phyloP scores from a whole-genome alignment of 1,140 invertebrate species.

The Zophobas atratus region DNA sequence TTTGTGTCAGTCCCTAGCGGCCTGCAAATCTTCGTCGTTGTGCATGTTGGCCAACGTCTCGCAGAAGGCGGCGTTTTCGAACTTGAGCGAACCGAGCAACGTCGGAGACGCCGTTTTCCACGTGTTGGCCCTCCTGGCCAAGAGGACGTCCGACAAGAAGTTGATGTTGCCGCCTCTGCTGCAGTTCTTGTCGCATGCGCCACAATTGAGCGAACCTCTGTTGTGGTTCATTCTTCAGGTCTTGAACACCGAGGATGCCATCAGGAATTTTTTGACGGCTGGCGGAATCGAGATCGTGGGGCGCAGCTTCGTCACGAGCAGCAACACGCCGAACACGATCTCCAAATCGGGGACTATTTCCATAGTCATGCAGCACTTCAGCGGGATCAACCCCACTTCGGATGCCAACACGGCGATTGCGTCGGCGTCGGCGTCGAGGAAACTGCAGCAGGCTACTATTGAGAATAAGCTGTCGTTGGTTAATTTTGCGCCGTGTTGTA shows the following conservation, averaged over 20 bases:
- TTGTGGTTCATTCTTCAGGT: constrained; percentile 83
- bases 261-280: constrained; percentile 77
- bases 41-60: constrained; percentile 71
- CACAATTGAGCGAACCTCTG: constrained; percentile 82
- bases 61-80: constrained; percentile 63
- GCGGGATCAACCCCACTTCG: constrained; percentile 68
- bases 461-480: constrained; percentile 79
- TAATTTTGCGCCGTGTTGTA: constrained; percentile 91
- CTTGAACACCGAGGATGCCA: constrained; percentile 77
- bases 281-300: constrained; percentile 75
- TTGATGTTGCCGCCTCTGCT: constrained; percentile 83
- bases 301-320: constrained; percentile 74
- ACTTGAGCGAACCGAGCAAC: constrained; percentile 76
- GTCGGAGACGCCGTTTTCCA: constrained; percentile 89
- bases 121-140: constrained; percentile 81
- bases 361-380: constrained; percentile 79
- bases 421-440: constrained; percentile 72
- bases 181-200: constrained; percentile 77
- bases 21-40: constrained; percentile 79
- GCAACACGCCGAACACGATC: constrained; percentile 69
- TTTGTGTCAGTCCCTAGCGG: constrained; percentile 82
- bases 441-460: constrained; percentile 70
- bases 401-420: constrained; percentile 70
- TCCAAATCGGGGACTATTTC: constrained; percentile 67
- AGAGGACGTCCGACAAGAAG: constrained; percentile 79